A percentile compares a stretch with the other conserved stretches of the same genome.
Conservation (phyloP, 2,888 invertebrate species). For the Cosmopolites sordidus region DNA sequence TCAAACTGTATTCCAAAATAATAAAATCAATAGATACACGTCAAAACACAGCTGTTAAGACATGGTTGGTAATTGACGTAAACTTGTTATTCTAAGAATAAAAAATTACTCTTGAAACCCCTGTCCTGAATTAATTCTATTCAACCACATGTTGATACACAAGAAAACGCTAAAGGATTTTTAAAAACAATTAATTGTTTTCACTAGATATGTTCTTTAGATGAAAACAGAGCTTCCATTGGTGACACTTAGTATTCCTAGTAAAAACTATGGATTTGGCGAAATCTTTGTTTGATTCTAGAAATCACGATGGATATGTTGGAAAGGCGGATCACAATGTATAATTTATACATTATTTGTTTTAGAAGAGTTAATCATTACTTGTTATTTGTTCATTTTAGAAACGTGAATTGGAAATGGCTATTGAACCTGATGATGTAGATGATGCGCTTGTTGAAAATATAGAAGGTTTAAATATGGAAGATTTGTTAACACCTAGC, state of each 20-base stretch:
- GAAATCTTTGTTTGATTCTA: slow-evolving; percentile 80
- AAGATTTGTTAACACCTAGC: slow-evolving; percentile 68
- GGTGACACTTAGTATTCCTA: not conserved
- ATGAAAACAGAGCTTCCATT: not conserved
- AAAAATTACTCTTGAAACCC: not conserved
- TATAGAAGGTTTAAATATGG: slow-evolving; percentile 63
- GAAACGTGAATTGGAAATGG: slow-evolving; percentile 70
- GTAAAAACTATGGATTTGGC: slow-evolving; percentile 76
- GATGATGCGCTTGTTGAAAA: slow-evolving; percentile 55
- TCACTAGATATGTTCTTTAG: not conserved
- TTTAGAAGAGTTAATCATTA: not conserved
- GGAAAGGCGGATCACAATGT: slow-evolving; percentile 78
- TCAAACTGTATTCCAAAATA: not conserved
- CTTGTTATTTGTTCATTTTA: slow-evolving; percentile 37
- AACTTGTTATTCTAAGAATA: not conserved
- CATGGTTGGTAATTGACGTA: not conserved
- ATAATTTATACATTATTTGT: slow-evolving; percentile 38
- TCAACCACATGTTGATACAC: not conserved
- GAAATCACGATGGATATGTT: slow-evolving; percentile 87
- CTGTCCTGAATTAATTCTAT: not conserved
- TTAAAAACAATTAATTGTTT: not conserved
- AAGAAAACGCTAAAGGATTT: no score
- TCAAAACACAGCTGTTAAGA: slow-evolving; percentile 1
- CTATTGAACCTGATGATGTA: slow-evolving; percentile 75
- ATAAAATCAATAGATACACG: not conserved